These are phyloP conservation scores for Ochlodes sylvanus DNA, from an alignment of 2,888 invertebrate genomes.

Conservation along the genomic window DNA sequence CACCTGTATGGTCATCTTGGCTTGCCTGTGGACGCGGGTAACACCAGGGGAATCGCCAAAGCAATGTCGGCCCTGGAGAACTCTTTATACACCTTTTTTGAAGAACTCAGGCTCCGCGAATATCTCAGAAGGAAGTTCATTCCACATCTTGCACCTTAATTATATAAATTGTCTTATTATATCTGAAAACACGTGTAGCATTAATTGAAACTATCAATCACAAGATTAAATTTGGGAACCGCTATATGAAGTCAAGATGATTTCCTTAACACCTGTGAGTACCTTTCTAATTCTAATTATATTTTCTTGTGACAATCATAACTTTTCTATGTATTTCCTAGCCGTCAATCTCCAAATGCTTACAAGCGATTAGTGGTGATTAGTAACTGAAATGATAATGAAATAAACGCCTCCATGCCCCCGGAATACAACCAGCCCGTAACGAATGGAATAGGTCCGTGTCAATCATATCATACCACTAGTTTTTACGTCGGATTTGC, in stretches of 20 bases:
- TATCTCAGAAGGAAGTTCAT: too few species aligned
- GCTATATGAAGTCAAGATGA: background rate
- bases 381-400: constrained; percentile 36
- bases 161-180: too few species aligned
- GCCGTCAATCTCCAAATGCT: constrained; percentile 47
- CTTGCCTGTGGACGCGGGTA: too few species aligned
- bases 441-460: constrained; percentile 45
- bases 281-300: constrained; percentile 9
- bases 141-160: too few species aligned
- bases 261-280: constrained; percentile 12
- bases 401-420: constrained; percentile 63
- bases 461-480: constrained; percentile 58
- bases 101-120: too few species aligned
- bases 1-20: too few species aligned
- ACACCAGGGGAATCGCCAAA: too few species aligned
- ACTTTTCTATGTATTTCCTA: constrained; percentile 40
- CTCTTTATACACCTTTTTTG: too few species aligned
- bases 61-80: too few species aligned
- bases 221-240: background rate
- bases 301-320: constrained; percentile 28
- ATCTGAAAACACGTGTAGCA: background rate
- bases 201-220: background rate
- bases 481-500: background rate
- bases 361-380: constrained; percentile 36
- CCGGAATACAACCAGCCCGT: constrained; percentile 55